Evolutionary conservation across 1,140 invertebrate species (phyloP), one percentile per base, ranked within the genome.

Genomic region (Daktulosphaira vitifoliae): DNA sequence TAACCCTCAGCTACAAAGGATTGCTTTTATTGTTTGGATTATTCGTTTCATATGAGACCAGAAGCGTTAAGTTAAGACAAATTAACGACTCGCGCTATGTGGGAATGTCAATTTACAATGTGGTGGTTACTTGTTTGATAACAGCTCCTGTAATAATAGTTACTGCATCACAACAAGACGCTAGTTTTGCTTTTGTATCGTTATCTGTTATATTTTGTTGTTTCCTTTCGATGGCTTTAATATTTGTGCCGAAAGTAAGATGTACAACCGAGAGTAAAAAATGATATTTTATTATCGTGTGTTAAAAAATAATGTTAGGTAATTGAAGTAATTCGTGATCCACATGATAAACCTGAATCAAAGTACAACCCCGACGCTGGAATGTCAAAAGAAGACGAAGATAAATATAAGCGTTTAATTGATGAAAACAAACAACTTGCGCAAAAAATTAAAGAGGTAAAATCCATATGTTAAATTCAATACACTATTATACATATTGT

Each of bases 21-120:
- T 80, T 99, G 6, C 84, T 98, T 20, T 79, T 99, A 37, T 86
- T 99, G 1, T 97, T 99, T 75, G 96, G 96, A 2, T 79, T 99
- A 9, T 98, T 99, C 75, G 76, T 99, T 66, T 91, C 96, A 1
- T 99, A 98, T 73, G 96, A 99, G 77, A 98, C 96, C 0, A 80
- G 96, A 50, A 96, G 92, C 66, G 86, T 98, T 22, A 99, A 99
- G 80, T 84, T 92, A 8, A 88, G 90, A 66, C 87, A 90, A 73
- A 92, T 92, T 70, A 92, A 92, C 76, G 96, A 99, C 78, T 96
- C 93, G 0, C 82, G 94, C 71, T 96, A 98, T 76, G 95, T 98
- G 11, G 94, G 94, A 68, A 96, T 99, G 92, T 93, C 93, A 70
- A 98, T 99, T 72, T 99, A 99, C 78, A 99, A 99, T 77, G 95